Evolutionary conservation across 92 coral and sea anemone species (phyloP), one percentile per base, ranked within the genome.

Genomic region (Blastomussa wellsi): DNA sequence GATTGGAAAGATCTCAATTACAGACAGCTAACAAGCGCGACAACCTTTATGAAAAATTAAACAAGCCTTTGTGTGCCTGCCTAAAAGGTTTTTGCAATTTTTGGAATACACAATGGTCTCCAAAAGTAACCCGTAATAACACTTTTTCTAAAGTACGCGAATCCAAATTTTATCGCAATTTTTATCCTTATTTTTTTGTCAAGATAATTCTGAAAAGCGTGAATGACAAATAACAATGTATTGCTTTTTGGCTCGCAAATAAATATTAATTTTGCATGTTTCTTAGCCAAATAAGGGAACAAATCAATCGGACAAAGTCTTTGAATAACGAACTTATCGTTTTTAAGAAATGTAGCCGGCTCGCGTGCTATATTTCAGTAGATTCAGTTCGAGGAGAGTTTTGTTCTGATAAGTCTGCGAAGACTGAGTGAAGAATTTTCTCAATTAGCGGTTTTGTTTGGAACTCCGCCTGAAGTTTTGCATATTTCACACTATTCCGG

Each of bases 41-140:
- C 87, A 73, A 32, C 74, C 71, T 74, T 59, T 74, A 83, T 83
- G 79, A 83, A 83, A 83, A 29, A 83, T 83, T 83, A 72, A 83
- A 74, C 80, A 75, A 4, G 38, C 31, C 6, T 39, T 44, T 51
- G 29, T 36, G 12, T 55, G 36, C 49, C 78, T 57, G 68, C 37
- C 55, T 71, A 49, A 52, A 82, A 48, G 76, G 85, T 22, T 79
- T 60, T 69, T 31, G 19, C 76, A 48, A 31, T 67, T 32, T 55
- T 60, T 16, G 42, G 66, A 66, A 67, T 48, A 70, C 11, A 81
- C 66, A 81, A 52, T 81, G 20, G 68, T 67, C 28, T 14, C 44
- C 17, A 16, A 68, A 68, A 22, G 31, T 64, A 66, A 65, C 48
- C 77, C 31, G 15, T 24, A 5, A 26, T 12, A 52, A 68, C 19